These are phyloP conservation scores for Petrosia ficiformis DNA, from an alignment of 37 sponge, comb jelly and placozoan species.

Conservation along the genomic window DNA sequence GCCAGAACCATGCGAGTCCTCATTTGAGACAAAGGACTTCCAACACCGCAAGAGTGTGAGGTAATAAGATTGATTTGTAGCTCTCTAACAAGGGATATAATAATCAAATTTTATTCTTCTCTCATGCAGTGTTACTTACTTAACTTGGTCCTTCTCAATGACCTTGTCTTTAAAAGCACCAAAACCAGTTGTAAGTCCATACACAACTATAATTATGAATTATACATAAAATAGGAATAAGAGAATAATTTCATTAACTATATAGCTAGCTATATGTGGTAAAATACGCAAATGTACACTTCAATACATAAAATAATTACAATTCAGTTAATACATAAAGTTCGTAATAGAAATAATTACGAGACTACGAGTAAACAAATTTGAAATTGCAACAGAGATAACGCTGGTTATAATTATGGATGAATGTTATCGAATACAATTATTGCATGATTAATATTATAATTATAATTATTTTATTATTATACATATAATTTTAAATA, in stretches of 20 bases:
- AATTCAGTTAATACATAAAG: too few relatives aligned
- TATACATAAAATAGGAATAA: too few relatives aligned
- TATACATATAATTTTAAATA: neutral
- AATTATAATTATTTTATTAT: neutral
- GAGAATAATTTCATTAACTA: too few relatives aligned
- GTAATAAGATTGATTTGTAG: conserved; percentile 79
- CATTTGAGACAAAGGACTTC: conserved; percentile 53
- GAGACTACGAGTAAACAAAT: too few relatives aligned
- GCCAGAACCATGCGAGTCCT: conserved; percentile 65
- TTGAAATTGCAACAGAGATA: too few relatives aligned
- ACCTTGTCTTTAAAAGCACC: conserved; percentile 54
- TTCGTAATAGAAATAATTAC: too few relatives aligned
- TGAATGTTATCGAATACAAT: too few relatives aligned
- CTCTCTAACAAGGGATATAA: conserved; percentile 27
- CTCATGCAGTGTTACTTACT: conserved; percentile 4
- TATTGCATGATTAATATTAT: too few relatives aligned
- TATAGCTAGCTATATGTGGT: too few relatives aligned
- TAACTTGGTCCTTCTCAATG: conserved; percentile 34
- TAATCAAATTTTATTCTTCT: neutral
- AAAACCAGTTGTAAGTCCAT: conserved; percentile 77
- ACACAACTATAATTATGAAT: conserved; percentile 68
- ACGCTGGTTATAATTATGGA: too few relatives aligned
- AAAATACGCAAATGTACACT: too few relatives aligned
- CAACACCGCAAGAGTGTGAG: conserved; percentile 75
- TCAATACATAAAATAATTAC: too few relatives aligned